A percentile compares a stretch with the other conserved stretches of the same genome.
These are phyloP conservation scores for Staurois parvus DNA, from an alignment of 2,797 vertebrate species.

Conservation along the genomic window DNA sequence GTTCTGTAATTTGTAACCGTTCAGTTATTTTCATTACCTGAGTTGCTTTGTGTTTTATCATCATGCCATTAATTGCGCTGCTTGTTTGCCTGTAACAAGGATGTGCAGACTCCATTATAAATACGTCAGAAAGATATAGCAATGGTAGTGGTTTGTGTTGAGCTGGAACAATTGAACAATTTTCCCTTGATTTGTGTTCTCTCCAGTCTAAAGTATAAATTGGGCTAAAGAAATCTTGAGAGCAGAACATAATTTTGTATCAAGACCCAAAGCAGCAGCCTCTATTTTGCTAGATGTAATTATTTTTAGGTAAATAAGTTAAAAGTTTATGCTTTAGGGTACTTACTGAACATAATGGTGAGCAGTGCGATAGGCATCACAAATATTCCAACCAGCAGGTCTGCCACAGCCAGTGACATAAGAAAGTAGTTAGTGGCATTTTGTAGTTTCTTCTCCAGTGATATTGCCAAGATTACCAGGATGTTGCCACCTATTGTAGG, in stretches of 20 bases:
- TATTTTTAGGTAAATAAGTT: too few relatives aligned
- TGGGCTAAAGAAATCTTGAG: background rate
- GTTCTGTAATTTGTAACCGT: background rate
- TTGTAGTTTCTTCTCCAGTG: constrained; percentile 93
- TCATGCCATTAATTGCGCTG: too few relatives aligned
- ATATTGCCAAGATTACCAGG: constrained; percentile 94
- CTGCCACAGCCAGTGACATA: constrained; percentile 93
- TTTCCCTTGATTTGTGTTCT: background rate
- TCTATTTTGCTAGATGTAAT: background rate
- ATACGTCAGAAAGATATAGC: too few relatives aligned
- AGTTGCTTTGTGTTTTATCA: too few relatives aligned
- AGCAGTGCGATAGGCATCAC: constrained; percentile 96
- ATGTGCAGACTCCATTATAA: too few relatives aligned
- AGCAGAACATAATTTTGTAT: background rate
- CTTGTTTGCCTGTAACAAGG: too few relatives aligned
- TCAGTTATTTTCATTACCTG: too few relatives aligned
- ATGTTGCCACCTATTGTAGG: constrained; percentile 97
- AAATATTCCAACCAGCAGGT: constrained; percentile 94
- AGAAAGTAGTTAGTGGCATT: constrained; percentile 98
- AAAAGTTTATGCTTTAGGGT: background rate
- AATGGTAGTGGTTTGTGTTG: too few relatives aligned
- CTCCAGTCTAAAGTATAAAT: too few relatives aligned
- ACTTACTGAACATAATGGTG: constrained; percentile 93
- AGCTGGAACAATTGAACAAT: too few relatives aligned
- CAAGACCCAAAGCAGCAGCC: too few relatives aligned